Percentiles rank a stretch among this genome's conserved stretches.
These are phyloP conservation scores for Watsonalla binaria DNA, from an alignment of 2,888 invertebrate genomes.

Conservation along the genomic window DNA sequence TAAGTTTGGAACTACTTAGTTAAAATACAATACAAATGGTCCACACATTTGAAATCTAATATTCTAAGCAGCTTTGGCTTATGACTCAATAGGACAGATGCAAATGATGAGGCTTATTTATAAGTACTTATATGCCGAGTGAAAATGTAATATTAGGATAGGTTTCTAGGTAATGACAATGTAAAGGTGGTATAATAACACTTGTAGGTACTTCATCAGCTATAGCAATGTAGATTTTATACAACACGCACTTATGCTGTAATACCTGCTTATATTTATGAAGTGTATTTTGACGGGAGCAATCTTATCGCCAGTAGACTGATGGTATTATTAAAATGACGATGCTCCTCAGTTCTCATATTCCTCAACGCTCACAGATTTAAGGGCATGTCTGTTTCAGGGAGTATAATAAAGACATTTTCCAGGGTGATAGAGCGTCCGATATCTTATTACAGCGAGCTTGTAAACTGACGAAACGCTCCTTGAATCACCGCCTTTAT, in stretches of 20 bases:
- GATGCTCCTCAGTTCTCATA: conserved; percentile 8
- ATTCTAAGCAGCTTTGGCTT: conserved; percentile 26
- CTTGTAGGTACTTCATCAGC: too few species aligned
- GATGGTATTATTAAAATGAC: conserved; percentile 17
- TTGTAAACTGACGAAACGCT: conserved; percentile 64
- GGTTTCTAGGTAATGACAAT: too few species aligned
- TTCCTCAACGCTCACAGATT: conserved; percentile 2
- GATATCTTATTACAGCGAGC: conserved; percentile 65
- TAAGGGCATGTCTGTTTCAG: conserved; percentile 27
- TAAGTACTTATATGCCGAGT: too few species aligned
- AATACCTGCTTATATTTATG: not conserved
- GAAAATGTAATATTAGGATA: too few species aligned
- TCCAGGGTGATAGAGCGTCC: conserved; percentile 58
- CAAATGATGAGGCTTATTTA: not conserved
- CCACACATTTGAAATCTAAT: conserved; percentile 29
- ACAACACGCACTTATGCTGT: too few species aligned
- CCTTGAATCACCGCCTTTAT: conserved; percentile 64
- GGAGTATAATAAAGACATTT: conserved; percentile 56
- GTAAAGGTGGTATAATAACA: too few species aligned
- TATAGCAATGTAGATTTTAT: too few species aligned
- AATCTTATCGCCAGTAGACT: conserved; percentile 6
- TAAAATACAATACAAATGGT: conserved; percentile 27
- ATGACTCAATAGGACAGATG: conserved; percentile 22
- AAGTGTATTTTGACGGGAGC: not conserved
- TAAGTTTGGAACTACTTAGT: conserved; percentile 62